Base-by-base conservation (phyloP, 2,888 invertebrate species). In the Pollenia labialis region DNA sequence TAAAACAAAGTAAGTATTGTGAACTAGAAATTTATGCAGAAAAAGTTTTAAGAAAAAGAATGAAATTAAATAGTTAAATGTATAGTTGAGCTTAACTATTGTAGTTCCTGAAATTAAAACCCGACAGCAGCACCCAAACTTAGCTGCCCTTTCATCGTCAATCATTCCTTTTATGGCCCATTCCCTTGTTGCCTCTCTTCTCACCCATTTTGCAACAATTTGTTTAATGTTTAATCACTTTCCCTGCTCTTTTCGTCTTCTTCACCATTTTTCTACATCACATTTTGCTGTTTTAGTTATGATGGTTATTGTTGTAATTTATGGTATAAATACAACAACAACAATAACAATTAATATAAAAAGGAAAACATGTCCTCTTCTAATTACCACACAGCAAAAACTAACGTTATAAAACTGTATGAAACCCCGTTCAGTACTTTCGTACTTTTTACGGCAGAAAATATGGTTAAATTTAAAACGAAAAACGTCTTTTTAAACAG, bases 221-320 rank as follows among this genome's bases (percentile, higher is more conserved):
- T 68, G n/a, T 66, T 11, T 14, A 12, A 3, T 58, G 9, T 58
- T 54, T 54, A 32, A 18, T 6, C 56, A 11, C 40, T 12, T 40
- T 58, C 12, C 23, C 12, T 18, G 8, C 12, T 9, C 46, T 12
- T 60, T 46, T n/a, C 4, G 32, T 32, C 4, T 32, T 32, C 6
- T 32, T 6, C 32, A 32, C 32, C 6, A 32, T 9, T 62, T 6
- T 6, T 40, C 2, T 54, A 16, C 62, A 32, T 9, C 32, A 32
- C 32, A 54, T 64, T 14, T 82, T 69, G 46, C 54, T 82, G 52
- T 32, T 75, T 64, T 48, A 81, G 44, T 75, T 58, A 44, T 68
- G 48, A 48, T 68, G 62, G 72, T 64, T 72, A 54, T 81, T 81
- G 72, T 72, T 64, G 72, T 81, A 48, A 71, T 72, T 80, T 71